Evolutionary conservation across 2,797 vertebrate genomes (phyloP).

Genomic region (Cyprinodon diabolis): DNA sequence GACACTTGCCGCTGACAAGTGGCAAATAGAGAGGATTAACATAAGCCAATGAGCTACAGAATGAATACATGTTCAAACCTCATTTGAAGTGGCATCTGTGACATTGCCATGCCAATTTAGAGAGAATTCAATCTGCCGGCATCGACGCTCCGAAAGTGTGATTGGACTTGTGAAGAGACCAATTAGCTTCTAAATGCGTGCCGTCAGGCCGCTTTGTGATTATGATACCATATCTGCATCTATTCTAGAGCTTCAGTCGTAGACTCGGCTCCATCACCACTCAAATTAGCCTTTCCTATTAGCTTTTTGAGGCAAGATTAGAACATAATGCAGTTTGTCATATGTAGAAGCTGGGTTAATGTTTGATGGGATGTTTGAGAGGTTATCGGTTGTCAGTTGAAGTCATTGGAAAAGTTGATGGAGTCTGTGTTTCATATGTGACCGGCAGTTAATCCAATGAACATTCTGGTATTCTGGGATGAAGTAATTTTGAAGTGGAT

Average conservation of each 20-base stretch:
- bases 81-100: conserved; percentile 81
- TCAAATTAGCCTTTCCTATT: conserved; percentile 80
- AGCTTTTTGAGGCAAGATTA: conserved; percentile 77
- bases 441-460: conserved; percentile 68
- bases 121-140: conserved; percentile 77
- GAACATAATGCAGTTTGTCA: conserved; percentile 74
- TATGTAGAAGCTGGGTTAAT: conserved; percentile 71
- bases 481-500: conserved; percentile 64
- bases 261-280: conserved; percentile 74
- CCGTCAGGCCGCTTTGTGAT: conserved; percentile 71
- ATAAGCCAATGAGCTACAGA: conserved; percentile 79
- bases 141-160: conserved; percentile 68
- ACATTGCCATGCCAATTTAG: conserved; percentile 79
- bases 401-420: conserved; percentile 73
- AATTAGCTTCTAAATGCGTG: conserved; percentile 76
- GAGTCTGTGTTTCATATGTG: conserved; percentile 71
- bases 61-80: conserved; percentile 80
- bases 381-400: conserved; percentile 73
- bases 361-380: conserved; percentile 69
- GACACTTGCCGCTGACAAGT: conserved; percentile 70
- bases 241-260: conserved; percentile 69
- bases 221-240: conserved; percentile 75
- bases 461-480: conserved; percentile 61
- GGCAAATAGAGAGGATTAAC: conserved; percentile 80
- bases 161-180: conserved; percentile 77